Base-by-base conservation (phyloP, 2,888 invertebrate genomes). In the Reticulitermes lucifugus region DNA sequence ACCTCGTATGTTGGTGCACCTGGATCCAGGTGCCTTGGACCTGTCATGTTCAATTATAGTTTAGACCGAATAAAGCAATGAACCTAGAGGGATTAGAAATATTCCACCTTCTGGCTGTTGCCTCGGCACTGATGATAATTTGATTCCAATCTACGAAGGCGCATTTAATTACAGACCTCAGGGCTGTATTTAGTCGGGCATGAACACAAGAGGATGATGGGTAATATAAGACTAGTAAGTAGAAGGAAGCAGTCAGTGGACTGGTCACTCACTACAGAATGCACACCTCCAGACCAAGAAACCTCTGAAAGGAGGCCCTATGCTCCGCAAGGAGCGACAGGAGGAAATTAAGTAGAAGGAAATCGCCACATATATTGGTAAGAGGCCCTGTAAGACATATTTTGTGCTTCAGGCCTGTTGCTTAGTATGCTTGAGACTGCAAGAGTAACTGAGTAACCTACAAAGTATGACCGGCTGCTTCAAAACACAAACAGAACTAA, bases 111-210 rank as follows among this genome's bases (percentile, higher is more conserved):
- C 81, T 70, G 65, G 65, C 81, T 46, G n/a, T 60, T 29, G 35
- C 25, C 79, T 65, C 65, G 65, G 25, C 81, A 12, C 41, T 60
- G 65, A 83, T 65, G 84, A 86, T 86, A 86, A 86, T 86, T 86
- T 86, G 86, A 86, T 86, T 86, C 86, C 86, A 86, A 86, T 86
- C 86, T 86, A 77, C 29, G 70, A 59, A 80, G 86, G 83, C 84
- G 84, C 81, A 79, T 81, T 81, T 86, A 86, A 86, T 86, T 86
- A 86, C 79, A 86, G 86, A 81, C 83, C 85, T 79, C 51, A 81
- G 81, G 81, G 81, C 81, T 81, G 65, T 70, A 81, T 60, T 83
- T 83, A 80, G 83, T 79, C 83, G 83, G 71, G 70, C 79, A 77
- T 79, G 82, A 83, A 83, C 79, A 85, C 79, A 83, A 70, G 71